Base-by-base conservation (phyloP, 2,888 invertebrate genomes). In the Heliconius cydno region DNA sequence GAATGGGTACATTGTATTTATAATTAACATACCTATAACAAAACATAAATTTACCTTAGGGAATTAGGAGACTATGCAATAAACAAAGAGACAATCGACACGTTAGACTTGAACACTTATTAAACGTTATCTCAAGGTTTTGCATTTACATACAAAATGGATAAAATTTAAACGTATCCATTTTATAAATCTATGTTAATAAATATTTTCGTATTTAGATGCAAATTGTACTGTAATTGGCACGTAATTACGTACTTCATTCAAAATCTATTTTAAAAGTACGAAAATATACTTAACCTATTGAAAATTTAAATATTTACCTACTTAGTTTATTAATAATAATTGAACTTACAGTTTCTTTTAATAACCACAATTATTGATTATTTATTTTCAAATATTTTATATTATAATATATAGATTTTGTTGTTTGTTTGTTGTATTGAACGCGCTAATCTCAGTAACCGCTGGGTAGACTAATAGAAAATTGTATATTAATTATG, bases 31-130 rank as follows among this genome's bases (percentile, higher is more conserved):
- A 41, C n/a, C 1, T 28, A 72, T n/a, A 30, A 30, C 9, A 60
- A 22, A 73, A 25, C 38, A 34, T 73, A 22, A 38, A 34, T 60
- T 38, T 28, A 73, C 73, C 60, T 15, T 1, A 60, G 73, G 13
- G 77, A 77, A 52, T 65, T 52, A 52, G 60, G 7, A 57, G 52
- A 72, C 13, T 70, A 19, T 25, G 70, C 13, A 15, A 46, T 70
- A 60, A 73, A 73, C 60, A 73, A 73, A 60, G 60, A 60, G 60
- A 73, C 60, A 60, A 73, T 60, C 9, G 70, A 46, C 70, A 73
- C 34, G 25, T 60, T 73, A 60, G 73, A 60, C 60, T 73, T 60
- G 60, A 73, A 60, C 73, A 60, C 57, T 60, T 57, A 57, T 34
- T 57, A 57, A 73, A 60, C 34, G 60, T 38, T 60, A 38, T 73